A percentile compares a stretch with the other conserved stretches of the same genome.
These are phyloP conservation scores for Oreochromis tanganicae DNA, from an alignment of 2,113 vertebrate species.

Conservation along the genomic window DNA sequence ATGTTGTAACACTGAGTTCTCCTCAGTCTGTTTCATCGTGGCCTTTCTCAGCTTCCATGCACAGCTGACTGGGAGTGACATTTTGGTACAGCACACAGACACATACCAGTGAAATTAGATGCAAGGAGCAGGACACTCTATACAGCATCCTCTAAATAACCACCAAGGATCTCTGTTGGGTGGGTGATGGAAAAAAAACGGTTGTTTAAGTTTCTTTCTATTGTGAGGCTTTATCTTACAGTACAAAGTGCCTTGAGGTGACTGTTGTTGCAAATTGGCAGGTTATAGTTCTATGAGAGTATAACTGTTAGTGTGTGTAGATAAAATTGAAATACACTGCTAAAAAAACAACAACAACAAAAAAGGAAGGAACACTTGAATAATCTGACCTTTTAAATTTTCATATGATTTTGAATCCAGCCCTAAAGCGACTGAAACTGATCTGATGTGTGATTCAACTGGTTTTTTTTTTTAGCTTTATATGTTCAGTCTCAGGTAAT, in stretches of 20 bases:
- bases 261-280: neutral
- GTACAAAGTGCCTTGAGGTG: neutral
- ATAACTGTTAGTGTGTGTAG: neutral
- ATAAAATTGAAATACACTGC: neutral
- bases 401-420: neutral
- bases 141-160: neutral
- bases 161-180: neutral
- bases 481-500: neutral
- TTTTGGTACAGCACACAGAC: neutral
- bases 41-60: neutral
- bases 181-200: accelerated
- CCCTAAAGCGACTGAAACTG: accelerated
- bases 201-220: neutral
- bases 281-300: neutral
- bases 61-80: neutral
- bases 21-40: neutral
- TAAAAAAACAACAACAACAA: neutral
- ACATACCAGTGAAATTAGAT: neutral
- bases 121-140: neutral
- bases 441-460: neutral
- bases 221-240: neutral
- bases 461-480: neutral
- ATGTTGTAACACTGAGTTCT: neutral
- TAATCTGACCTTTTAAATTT: neutral
- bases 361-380: no score